A percentile compares a stretch with the other conserved stretches of the same genome.
phyloP scores from a whole-genome alignment of 53 echinoderm and acorn worm genomes.

The Antedon mediterranea region DNA sequence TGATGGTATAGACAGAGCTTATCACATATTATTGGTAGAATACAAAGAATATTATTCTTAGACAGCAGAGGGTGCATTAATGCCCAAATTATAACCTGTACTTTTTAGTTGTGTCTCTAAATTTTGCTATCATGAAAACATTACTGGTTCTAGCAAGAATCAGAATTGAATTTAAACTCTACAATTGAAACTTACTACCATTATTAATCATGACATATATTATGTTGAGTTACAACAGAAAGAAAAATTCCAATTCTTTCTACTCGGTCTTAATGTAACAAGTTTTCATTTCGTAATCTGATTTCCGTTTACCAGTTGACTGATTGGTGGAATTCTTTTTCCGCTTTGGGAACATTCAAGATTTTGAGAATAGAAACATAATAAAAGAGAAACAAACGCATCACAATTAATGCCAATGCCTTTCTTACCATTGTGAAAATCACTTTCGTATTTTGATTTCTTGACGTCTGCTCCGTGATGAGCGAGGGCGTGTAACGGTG shows the following conservation, averaged over 20 bases:
- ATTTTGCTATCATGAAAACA: too few species aligned
- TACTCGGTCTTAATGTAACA: not conserved
- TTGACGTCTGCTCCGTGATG: constrained; percentile 53
- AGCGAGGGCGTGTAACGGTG: constrained; percentile 41
- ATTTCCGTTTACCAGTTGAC: not conserved
- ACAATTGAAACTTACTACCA: too few species aligned
- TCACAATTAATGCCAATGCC: not conserved
- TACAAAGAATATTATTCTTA: too few species aligned
- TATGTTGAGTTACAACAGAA: not conserved
- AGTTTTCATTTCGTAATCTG: not conserved
- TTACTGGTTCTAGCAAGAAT: too few species aligned
- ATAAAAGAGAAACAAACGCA: not conserved
- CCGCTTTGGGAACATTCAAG: not conserved
- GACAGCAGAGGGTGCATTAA: too few species aligned
- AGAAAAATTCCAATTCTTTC: not conserved
- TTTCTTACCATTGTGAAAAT: constrained; percentile 10
- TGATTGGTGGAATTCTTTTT: not conserved
- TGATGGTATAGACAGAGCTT: too few species aligned
- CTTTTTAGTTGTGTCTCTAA: too few species aligned
- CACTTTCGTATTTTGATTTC: constrained; percentile 89
- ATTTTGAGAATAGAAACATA: not conserved
- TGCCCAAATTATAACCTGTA: too few species aligned
- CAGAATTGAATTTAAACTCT: too few species aligned
- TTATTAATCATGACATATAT: too few species aligned
- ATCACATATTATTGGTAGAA: too few species aligned